Evolutionary conservation across 1,140 invertebrate genomes (phyloP), one percentile per base, ranked within the genome.

Genomic region (Hyles euphorbiae): DNA sequence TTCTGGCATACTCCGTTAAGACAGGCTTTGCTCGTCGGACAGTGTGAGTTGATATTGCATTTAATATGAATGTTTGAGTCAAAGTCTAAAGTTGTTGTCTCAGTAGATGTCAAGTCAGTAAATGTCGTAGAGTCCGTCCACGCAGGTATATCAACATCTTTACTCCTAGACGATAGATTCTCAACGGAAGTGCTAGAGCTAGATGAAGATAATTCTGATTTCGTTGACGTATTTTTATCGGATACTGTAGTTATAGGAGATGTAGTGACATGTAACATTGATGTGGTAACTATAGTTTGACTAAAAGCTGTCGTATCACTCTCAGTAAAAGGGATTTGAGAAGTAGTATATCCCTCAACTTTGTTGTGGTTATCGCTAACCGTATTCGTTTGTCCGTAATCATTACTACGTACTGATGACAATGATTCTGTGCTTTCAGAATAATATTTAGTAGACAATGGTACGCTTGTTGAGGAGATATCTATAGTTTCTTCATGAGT

Each of bases 1-100:
- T 95, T 93, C 81, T 92, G 88, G 79, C 95, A 96, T 82, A 92
- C 92, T 73, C 91, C 92, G 70, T 89, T 90, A 57, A 93, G 88
- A 81, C 94, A 95, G 53, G 92, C 91, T 70, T 92, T 91, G 57
- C 91, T 91, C 72, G 90, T 91, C 5, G 90, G 83, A 78, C 95
- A 96, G 72, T 95, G 93, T 53, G 88, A 90, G 73, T 94, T 92
- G 50, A 89, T 87, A 62, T 92, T 89, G 88, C 94, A 95, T 65
- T 84, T 69, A 33, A 60, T 70, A 61, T 74, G 81, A 67, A 76
- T 86, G 53, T 80, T 65, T 58, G 78, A 60, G 71, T 91, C 87
- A 59, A 72, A 82, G 12, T 64, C 75, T 51, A 62, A 53, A 58
- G 65, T 74, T 61, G 56, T 69, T 3, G 65, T 74, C 32, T 81